phyloP scores from a whole-genome alignment of 2,888 invertebrate species.

The Aspidapion aeneum region DNA sequence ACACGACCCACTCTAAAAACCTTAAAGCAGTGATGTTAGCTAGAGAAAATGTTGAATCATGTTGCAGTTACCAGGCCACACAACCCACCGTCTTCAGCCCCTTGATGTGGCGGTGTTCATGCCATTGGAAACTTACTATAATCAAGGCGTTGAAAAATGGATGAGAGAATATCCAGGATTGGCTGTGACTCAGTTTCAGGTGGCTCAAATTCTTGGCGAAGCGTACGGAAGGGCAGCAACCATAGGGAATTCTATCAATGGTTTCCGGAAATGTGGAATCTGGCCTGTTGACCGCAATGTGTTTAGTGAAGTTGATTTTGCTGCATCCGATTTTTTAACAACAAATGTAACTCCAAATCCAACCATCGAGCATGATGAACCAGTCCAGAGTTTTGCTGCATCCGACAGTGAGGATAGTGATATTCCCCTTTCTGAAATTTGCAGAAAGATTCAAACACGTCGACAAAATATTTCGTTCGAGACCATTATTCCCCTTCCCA shows the following conservation, averaged over 20 bases:
- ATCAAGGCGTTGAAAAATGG: constrained; percentile 3
- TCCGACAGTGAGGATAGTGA: too few relatives aligned
- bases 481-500: too few relatives aligned
- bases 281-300: too few relatives aligned
- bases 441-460: too few relatives aligned
- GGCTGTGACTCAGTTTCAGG: constrained; percentile 2
- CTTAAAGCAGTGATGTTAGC: constrained; percentile 10
- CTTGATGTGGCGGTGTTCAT: constrained; percentile 7
- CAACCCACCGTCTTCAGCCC: constrained; percentile 10
- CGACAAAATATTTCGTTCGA: too few relatives aligned
- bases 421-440: too few relatives aligned
- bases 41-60: constrained; percentile 8
- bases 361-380: too few relatives aligned
- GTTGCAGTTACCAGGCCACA: constrained; percentile 17
- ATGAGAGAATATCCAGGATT: constrained; percentile 2
- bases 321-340: too few relatives aligned
- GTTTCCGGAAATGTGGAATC: not conserved
- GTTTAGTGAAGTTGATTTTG: too few relatives aligned
- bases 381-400: too few relatives aligned
- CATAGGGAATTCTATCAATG: not conserved
- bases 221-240: not conserved
- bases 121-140: constrained; percentile 3
- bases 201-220: not conserved
- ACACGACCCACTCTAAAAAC: constrained; percentile 15
- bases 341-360: too few relatives aligned